phyloP scores from a whole-genome alignment of 1,140 invertebrate genomes.

The Euborellia annulipes region DNA sequence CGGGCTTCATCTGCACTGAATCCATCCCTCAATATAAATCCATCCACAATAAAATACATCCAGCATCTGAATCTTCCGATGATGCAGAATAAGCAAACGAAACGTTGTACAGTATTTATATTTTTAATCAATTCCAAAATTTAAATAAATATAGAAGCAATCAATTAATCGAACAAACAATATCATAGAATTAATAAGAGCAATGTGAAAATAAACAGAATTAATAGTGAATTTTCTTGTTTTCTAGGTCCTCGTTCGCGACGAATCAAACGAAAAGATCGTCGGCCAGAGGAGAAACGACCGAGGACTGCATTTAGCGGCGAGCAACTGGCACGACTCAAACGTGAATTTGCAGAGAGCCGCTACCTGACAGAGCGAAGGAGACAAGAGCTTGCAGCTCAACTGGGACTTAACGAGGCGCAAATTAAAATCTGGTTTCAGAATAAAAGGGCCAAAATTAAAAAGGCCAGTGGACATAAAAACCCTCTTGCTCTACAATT shows the following conservation, averaged over 20 bases:
- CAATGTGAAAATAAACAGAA: too few relatives aligned
- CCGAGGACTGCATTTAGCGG: constrained; percentile 94
- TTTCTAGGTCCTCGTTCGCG: constrained; percentile 74
- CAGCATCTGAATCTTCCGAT: too few relatives aligned
- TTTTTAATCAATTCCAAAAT: too few relatives aligned
- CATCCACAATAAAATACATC: too few relatives aligned
- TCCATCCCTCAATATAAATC: too few relatives aligned
- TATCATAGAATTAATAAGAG: too few relatives aligned
- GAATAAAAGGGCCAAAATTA: constrained; percentile 93
- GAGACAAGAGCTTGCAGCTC: constrained; percentile 76
- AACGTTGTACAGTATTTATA: too few relatives aligned
- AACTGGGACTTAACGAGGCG: constrained; percentile 87
- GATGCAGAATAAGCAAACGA: too few relatives aligned
- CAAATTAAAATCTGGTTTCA: constrained; percentile 99
- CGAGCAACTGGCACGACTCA: constrained; percentile 82
- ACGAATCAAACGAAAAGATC: constrained; percentile 48
- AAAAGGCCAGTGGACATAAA: constrained; percentile 79
- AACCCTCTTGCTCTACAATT: constrained; percentile 84
- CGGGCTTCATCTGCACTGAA: too few relatives aligned
- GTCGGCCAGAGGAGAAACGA: constrained; percentile 68
- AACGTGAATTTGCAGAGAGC: constrained; percentile 88
- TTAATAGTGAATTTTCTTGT: constrained; percentile 17
- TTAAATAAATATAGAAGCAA: too few relatives aligned
- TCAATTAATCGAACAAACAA: too few relatives aligned
- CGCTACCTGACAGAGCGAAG: constrained; percentile 89